A percentile compares a stretch with the other conserved stretches of the same genome.
These are phyloP conservation scores for Bettongia penicillata DNA, from an alignment of 2,113 vertebrate genomes.

Conservation along the genomic window DNA sequence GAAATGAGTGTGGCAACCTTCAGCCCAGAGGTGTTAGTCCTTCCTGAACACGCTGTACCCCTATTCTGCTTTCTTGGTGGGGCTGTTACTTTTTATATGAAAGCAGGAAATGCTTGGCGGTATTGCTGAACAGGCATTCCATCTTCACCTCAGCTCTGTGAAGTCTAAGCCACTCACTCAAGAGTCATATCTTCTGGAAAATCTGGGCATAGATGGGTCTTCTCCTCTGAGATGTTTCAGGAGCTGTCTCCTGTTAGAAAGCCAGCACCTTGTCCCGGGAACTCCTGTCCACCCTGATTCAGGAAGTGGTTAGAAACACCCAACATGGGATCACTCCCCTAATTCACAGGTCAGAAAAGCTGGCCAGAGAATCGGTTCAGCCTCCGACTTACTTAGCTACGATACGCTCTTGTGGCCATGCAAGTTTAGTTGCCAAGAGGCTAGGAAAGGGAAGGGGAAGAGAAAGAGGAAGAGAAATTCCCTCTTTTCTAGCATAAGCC, in stretches of 20 bases:
- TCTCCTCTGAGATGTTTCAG: neutral
- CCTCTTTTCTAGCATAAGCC: neutral
- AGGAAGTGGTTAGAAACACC: neutral
- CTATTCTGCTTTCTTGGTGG: neutral
- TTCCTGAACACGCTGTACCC: no score
- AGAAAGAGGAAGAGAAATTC: neutral
- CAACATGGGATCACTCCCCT: neutral
- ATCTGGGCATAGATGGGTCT: neutral
- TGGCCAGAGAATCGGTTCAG: neutral
- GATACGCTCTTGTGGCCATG: neutral
- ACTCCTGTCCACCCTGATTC: neutral
- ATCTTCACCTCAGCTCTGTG: no score
- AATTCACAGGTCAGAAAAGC: neutral
- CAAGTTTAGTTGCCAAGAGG: neutral
- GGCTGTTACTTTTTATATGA: no score
- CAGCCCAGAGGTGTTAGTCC: no score
- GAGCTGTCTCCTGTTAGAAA: neutral
- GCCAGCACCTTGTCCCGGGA: neutral
- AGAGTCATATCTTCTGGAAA: neutral
- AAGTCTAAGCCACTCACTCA: no score
- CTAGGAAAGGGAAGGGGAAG: neutral
- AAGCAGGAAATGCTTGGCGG: no score
- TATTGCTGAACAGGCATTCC: no score
- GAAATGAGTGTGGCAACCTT: no score
- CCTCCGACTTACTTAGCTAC: neutral